phyloP scores from a whole-genome alignment of 1,140 invertebrate species.

The Liolophura sinensis region DNA sequence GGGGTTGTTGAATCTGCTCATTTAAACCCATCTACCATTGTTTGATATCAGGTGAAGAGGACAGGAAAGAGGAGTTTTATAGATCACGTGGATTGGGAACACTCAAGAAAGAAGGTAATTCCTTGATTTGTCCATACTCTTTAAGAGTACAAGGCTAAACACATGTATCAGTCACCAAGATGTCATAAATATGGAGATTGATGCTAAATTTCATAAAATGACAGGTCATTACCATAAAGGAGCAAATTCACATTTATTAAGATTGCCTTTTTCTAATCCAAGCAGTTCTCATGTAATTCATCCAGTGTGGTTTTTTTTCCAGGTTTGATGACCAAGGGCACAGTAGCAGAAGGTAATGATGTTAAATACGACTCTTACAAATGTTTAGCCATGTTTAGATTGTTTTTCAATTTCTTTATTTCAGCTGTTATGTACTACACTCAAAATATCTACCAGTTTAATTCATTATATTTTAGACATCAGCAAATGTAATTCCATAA shows the following conservation, averaged over 20 bases:
- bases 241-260: no score
- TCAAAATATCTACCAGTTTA: no score
- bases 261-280: no score
- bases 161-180: neutral
- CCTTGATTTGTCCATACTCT: neutral
- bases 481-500: no score
- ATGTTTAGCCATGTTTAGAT: neutral
- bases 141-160: neutral
- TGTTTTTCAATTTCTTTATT: neutral
- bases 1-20: neutral
- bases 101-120: conserved; percentile 37
- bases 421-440: no score
- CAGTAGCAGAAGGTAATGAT: neutral
- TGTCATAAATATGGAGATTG: no score
- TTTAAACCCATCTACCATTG: neutral
- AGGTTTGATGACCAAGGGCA: no score
- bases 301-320: no score
- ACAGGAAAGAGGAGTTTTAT: conserved; percentile 50
- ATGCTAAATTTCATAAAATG: no score
- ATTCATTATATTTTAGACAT: no score
- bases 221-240: no score
- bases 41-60: conserved; percentile 47
- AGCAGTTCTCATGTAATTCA: no score
- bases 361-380: neutral
- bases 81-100: conserved; percentile 44